Percentiles rank a stretch among this genome's conserved stretches.
Conservation (phyloP, 2,797 vertebrate genomes). For the Tangara arthus region DNA sequence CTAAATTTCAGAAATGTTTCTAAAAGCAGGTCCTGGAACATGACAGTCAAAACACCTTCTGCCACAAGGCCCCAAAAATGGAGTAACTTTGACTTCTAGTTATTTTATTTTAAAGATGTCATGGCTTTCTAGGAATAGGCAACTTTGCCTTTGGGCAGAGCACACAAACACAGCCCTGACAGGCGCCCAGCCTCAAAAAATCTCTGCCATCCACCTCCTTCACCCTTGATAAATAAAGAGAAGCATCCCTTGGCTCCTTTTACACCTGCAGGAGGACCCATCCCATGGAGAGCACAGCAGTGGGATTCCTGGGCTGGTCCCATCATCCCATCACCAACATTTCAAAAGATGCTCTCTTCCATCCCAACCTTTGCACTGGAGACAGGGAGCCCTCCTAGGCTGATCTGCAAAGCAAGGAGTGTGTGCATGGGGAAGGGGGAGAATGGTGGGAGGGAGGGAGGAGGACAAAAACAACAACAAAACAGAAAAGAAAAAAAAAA, state of each 20-base stretch:
- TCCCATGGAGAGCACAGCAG: fast-evolving
- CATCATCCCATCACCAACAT: background rate
- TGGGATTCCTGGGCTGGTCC: background rate
- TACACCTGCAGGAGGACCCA: background rate
- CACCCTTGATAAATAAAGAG: background rate
- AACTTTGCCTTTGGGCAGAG: background rate
- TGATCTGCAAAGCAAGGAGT: background rate
- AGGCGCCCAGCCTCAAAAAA: background rate
- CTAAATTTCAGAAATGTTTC: background rate
- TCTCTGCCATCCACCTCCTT: background rate
- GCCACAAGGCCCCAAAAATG: fast-evolving
- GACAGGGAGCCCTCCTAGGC: background rate
- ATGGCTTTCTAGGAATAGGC: background rate
- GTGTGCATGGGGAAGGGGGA: fast-evolving
- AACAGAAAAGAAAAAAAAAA: background rate
- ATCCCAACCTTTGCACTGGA: background rate
- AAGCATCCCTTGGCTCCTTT: background rate
- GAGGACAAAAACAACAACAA: background rate
- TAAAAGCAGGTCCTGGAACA: background rate
- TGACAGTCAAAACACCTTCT: background rate
- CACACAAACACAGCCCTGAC: background rate
- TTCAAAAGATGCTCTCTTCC: background rate
- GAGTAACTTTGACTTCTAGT: background rate
- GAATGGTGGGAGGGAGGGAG: background rate
- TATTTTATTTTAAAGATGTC: background rate